phyloP scores from a whole-genome alignment of 1,140 invertebrate genomes.

The silkworm (Bombyx mori) region ASM3026992v2 NC_085135.1:4465501-4466000 shows the following conservation, averaged over 20 bases:
- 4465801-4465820: slow-evolving; percentile 12
- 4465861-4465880: slow-evolving; percentile 7
- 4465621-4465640: slow-evolving; percentile 29
- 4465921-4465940: slow-evolving; percentile 22
- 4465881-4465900: slow-evolving; percentile 17
- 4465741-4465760: slow-evolving; percentile 25
- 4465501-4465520: slow-evolving; percentile 18
- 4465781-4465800: slow-evolving; percentile 6
- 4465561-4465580: slow-evolving; percentile 14
- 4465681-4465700: slow-evolving; percentile 7
- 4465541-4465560: slow-evolving; percentile 14
- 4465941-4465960: slow-evolving; percentile 14
- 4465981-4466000: slow-evolving; percentile 16
- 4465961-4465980: slow-evolving; percentile 20
- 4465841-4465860: slow-evolving; percentile 14
- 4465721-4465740: slow-evolving; percentile 34
- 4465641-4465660: slow-evolving; percentile 18
- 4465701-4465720: slow-evolving; percentile 11
- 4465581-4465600: slow-evolving; percentile 14
- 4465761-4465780: slow-evolving; percentile 20
- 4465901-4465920: slow-evolving; percentile 29
- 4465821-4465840: slow-evolving; percentile 14
- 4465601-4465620: slow-evolving; percentile 35
- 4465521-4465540: slow-evolving; percentile 18
- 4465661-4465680: slow-evolving; percentile 1